Evolutionary conservation across 2,113 vertebrate genomes (phyloP).

Genomic region (human (Homo sapiens)): GRCh38 chr15:100431501-100432000

Average conservation of each 20-base stretch:
- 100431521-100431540: too few species aligned
- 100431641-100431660: neutral
- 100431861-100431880: neutral
- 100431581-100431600: neutral
- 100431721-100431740: neutral
- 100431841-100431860: neutral
- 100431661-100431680: neutral
- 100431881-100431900: neutral
- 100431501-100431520: neutral
- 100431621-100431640: accelerated
- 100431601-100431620: neutral
- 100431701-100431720: neutral
- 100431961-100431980: neutral
- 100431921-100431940: neutral
- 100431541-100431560: too few species aligned
- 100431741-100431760: neutral
- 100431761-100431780: neutral
- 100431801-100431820: neutral
- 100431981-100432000: neutral
- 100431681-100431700: neutral
- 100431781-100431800: neutral
- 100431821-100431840: neutral
- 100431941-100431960: neutral
- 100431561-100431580: neutral
- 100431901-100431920: neutral